Evolutionary conservation across 2,888 invertebrate species (phyloP).

Genomic region (Drosophila algonquin): DNA sequence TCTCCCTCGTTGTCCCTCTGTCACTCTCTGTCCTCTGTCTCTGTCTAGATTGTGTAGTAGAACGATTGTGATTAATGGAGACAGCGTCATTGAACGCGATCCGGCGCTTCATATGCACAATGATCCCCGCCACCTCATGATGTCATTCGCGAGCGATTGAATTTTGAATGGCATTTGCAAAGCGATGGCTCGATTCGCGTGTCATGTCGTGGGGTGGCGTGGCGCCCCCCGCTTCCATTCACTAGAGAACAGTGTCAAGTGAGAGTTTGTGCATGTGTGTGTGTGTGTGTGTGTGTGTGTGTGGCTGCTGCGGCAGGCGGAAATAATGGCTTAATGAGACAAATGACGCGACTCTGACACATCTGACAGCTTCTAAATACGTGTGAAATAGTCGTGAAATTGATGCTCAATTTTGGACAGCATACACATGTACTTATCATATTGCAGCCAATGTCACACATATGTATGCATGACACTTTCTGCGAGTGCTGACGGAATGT

Average conservation of each 20-base stretch:
- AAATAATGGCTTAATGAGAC: constrained; percentile 76
- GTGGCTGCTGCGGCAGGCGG: constrained; percentile 57
- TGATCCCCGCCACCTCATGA: constrained; percentile 56
- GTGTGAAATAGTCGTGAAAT: constrained; percentile 54
- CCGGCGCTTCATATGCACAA: constrained; percentile 63
- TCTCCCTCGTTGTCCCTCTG: constrained; percentile 12
- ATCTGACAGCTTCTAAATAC: constrained; percentile 59
- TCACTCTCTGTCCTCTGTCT: constrained; percentile 9
- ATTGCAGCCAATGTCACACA: constrained; percentile 1
- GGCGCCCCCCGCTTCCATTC: constrained; percentile 8
- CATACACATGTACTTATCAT: neutral
- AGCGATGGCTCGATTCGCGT: neutral
- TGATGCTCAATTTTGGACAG: constrained; percentile 31
- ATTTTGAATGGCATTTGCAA: constrained; percentile 62
- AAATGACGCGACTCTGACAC: constrained; percentile 64
- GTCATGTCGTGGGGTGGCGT: neutral
- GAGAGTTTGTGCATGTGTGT: constrained; percentile 46
- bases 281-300: neutral
- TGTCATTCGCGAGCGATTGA: constrained; percentile 57
- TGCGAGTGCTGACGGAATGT: neutral
- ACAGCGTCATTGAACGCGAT: constrained; percentile 73
- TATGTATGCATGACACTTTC: constrained; percentile 11
- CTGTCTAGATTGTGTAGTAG: constrained; percentile 49
- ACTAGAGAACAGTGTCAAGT: constrained; percentile 60
- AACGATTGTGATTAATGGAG: constrained; percentile 76